Base-by-base conservation (phyloP, 2,797 vertebrate species). In the Cirrhinus molitorella region DNA sequence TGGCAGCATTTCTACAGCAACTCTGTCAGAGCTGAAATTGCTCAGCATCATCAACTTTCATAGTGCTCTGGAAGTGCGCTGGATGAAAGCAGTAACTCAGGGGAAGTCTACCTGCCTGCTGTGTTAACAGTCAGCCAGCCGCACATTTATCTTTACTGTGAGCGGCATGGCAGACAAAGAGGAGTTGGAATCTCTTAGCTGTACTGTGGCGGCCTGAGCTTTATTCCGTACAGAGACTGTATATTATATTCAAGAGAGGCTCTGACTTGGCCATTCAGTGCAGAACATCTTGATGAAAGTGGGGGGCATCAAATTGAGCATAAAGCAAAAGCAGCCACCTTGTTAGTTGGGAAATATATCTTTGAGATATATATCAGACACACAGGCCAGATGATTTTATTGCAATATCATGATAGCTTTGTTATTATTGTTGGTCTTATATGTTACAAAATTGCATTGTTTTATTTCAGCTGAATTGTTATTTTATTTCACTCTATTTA, bases 21-120 rank as follows among this genome's bases (percentile, higher is more conserved):
- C 73, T 66, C 84, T 81, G 83, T 88, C 85, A 61, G 51, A 87
- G 82, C 47, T 79, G 71, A 80, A 87, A 82, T 80, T 70, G 74
- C 78, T 77, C 49, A 59, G 67, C 85, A 79, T 82, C 86, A 83
- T 87, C 84, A 86, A 74, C 86, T 87, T 84, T 71, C 83, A 72
- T 79, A 71, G 79, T 45, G 51, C 25, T 65, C 59, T 80, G 84
- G 85, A 61, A 80, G 73, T 23, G 75, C 51, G 51, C 81, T 77
- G 86, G 75, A 63, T 76, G 45, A 72, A 51, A 73, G 79, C 67
- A 61, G 72, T 76, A 73, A 79, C 70, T 76, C 83, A 66, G 75
- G 31, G 75, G 55, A 65, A 84, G 85, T 76, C 79, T 81, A 83
- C 85, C 79, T 81, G 63, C 81, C 83, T 79, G 83, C 76, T 84